Evolutionary conservation across 2,888 invertebrate species (phyloP), one percentile per base, ranked within the genome.

Genomic region (Drosophila subsilvestris): DNA sequence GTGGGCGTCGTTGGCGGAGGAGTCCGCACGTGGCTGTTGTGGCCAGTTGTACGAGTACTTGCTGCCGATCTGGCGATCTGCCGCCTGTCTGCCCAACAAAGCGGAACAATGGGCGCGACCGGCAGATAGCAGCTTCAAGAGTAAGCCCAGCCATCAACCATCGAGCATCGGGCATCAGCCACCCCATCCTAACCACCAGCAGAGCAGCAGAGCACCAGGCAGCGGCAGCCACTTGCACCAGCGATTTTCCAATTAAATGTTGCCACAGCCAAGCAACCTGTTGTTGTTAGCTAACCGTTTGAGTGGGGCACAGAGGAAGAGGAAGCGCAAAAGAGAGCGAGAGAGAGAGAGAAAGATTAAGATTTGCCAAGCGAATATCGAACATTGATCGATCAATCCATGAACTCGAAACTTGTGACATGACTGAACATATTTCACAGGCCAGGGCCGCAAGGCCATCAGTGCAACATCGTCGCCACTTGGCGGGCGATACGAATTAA

Each of bases 181-280:
- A 42, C 47, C 59, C 20, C 27, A 37, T 50, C 43, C 32, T 32
- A 12, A 1, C 53, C 63, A 56, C 44, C 51, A 25, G 22, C 49
- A 59, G 32, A 56, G 44, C 56, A 22, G 18, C 68, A 44, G 47
- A 17, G 47, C 25, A 25, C 43, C 37, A 56, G 62, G 70, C 57
- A 73, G 58, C 8, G 65, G 51, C 62, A 65, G 70, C 79, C 77
- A 70, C 80, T 74, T 71, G 70, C 70, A 44, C 63, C 63, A 71
- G 71, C 71, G 70, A 76, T 76, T 80, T 79, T 84, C 81, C 79
- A 83, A 83, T 86, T 81, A 84, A 86, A 84, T 84, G 74, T 84
- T 84, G 80, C 57, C 86, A 78, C 81, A 86, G 22, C 3, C 22
- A 71, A 76, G 53, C 66, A 56, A 55, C 76, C 37, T 37, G 49